Evolutionary conservation across 2,113 vertebrate species (phyloP).

Genomic region (Bufo bufo): DNA sequence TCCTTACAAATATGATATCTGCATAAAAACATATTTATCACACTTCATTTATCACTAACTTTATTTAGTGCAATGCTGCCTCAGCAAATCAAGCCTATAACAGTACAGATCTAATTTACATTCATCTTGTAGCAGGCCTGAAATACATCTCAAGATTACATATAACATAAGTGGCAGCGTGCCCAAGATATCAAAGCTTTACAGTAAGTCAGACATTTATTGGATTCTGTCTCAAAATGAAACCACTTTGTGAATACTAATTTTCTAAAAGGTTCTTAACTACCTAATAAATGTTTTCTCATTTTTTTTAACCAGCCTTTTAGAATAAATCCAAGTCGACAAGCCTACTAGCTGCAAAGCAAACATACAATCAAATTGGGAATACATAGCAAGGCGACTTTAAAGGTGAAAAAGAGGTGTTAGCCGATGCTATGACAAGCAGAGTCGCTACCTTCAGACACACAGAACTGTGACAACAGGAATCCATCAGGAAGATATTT

Average conservation of each 20-base stretch:
- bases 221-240: slow-evolving; percentile 9
- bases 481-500: slow-evolving; percentile 13
- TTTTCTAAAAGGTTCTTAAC: slow-evolving; percentile 43
- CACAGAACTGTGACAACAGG: background rate
- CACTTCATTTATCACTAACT: background rate
- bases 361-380: background rate
- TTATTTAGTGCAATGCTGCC: background rate
- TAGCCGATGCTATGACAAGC: background rate
- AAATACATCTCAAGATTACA: background rate
- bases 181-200: background rate
- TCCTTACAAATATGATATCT: background rate
- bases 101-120: background rate
- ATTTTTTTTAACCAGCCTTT: slow-evolving; percentile 17
- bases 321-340: background rate
- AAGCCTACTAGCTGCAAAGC: slow-evolving; percentile 21
- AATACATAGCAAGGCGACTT: background rate
- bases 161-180: background rate
- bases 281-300: slow-evolving; percentile 51
- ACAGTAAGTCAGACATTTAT: slow-evolving; percentile 39
- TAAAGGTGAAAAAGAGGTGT: background rate
- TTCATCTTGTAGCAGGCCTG: background rate
- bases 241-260: background rate
- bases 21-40: slow-evolving; percentile 28
- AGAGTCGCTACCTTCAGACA: slow-evolving; percentile 5
- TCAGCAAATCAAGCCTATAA: rapidly evolving